Evolutionary conservation across 2,797 vertebrate species (phyloP), one percentile per base, ranked within the genome.

Genomic region (Etheostoma nigrum): DNA sequence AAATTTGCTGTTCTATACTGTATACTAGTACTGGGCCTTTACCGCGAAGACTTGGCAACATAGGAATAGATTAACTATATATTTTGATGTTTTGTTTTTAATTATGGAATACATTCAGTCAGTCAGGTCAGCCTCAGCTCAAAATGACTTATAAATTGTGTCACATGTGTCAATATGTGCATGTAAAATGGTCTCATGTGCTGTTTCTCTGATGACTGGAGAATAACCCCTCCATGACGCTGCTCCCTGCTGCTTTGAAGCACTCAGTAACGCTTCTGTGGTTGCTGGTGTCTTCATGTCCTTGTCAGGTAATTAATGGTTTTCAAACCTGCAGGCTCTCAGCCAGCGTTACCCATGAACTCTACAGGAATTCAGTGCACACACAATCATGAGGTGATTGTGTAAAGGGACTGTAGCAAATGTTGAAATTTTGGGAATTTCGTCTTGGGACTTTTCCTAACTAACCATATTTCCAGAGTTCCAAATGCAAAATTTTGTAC

Each of bases 251-350:
- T 82, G 79, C 25, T 69, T 59, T 79, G 80, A 81, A 82, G 53
- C 33, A 61, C 55, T 21, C 33, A 42, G 72, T 55, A 51, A 81
- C 49, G 75, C 60, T 57, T 55, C 64, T 70, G 81, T 16, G 58
- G 82, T 73, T 66, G 62, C 63, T 69, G 75, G 51, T 76, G 78
- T 88, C 78, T 82, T 84, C 51, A 23, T 47, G 62, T 78, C 33
- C 6, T 62, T 80, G 74, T 72, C 72, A 72, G 82, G 78, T 89
- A 84, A 89, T 88, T 88, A 88, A 92, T 64, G 79, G 67, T 54
- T 82, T 88, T 89, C 67, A 60, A 74, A 72, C 67, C 64, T 65
- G 19, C 64, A 58, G 73, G 75, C 53, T 80, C 53, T 54, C 53
- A 60, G 60, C 51, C 85, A 67, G 63, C 3, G 30, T 82, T 72